Evolutionary conservation across 2,113 vertebrate genomes (phyloP), one percentile per base, ranked within the genome.

Genomic region (Periophthalmus modestus): DNA sequence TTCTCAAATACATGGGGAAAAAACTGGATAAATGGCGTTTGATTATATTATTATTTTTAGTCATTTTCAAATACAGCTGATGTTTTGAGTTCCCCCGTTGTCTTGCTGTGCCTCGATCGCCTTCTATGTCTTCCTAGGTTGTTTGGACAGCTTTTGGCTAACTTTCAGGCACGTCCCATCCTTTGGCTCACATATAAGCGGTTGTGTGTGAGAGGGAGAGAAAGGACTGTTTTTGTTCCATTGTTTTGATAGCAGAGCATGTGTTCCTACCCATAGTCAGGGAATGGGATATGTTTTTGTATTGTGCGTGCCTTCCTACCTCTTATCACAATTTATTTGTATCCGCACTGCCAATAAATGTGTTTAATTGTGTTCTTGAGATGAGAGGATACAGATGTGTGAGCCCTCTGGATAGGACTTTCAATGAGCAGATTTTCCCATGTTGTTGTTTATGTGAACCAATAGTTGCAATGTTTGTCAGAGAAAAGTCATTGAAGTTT

Each of bases 191-290:
- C 39, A 63, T 68, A n/a, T 74, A 34, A 48, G 5, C 73, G 55
- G 5, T 5, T 34, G 16, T 59, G 59, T 70, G 50, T 50, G 18
- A 47, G 19, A 47, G 13, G 19, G 75, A 43, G 36, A 58, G 66
- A 68, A 55, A 18, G 50, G 33, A 2, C 10, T 77, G 79, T 79
- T 79, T 74, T 85, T 79, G 71, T 74, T 72, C 55, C 67, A 74
- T 14, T 83, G 80, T 85, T 85, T 50, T 81, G 72, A 76, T 81
- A 86, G 75, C 73, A 73, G 84, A 72, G 70, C 66, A 66, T 80
- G 84, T 71, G 80, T 72, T 75, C 55, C 66, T 78, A 78, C 68
- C 75, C 68, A 7, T 59, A 59, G 78, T 81, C 81, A 83, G 81
- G 74, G 84, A 78, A 81, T 81, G 78, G 71, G 69, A 80, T 80